Conservation (phyloP, 2,888 invertebrate species). For the Parapristionchus giblindavisi region DNA sequence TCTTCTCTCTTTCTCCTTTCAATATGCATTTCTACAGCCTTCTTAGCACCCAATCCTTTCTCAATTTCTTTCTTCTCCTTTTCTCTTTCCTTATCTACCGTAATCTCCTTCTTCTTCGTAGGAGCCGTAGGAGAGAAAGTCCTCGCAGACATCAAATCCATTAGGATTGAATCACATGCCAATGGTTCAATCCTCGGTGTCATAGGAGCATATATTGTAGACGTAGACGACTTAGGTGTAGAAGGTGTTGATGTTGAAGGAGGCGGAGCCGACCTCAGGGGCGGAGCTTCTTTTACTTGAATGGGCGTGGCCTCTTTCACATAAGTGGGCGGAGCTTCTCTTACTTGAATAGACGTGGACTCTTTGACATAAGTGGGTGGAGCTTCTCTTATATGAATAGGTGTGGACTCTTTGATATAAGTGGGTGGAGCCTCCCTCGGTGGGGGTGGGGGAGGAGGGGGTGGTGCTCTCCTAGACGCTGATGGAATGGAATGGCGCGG, state of each 20-base stretch:
- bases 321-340: too few relatives aligned
- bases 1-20: conserved; percentile 27
- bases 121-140: neutral
- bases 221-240: neutral
- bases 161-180: conserved; percentile 34
- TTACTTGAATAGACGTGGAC: too few relatives aligned
- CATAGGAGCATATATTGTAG: neutral
- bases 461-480: neutral
- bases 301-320: neutral
- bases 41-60: conserved; percentile 26
- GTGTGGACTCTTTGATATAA: too few relatives aligned
- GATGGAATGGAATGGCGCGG: neutral
- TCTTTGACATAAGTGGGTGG: too few relatives aligned
- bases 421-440: too few relatives aligned
- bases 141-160: conserved; percentile 30
- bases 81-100: conserved; percentile 15
- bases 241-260: conserved; percentile 4
- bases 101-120: conserved; percentile 11
- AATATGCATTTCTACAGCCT: conserved; percentile 28
- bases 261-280: neutral
- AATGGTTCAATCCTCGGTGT: conserved; percentile 32
- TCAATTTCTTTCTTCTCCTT: conserved; percentile 24
- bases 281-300: neutral
- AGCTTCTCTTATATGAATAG: too few relatives aligned
- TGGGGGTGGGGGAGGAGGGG: conserved; percentile 9